These are phyloP conservation scores for Autographa pulchrina DNA, from an alignment of 2,888 invertebrate genomes.

Conservation along the genomic window DNA sequence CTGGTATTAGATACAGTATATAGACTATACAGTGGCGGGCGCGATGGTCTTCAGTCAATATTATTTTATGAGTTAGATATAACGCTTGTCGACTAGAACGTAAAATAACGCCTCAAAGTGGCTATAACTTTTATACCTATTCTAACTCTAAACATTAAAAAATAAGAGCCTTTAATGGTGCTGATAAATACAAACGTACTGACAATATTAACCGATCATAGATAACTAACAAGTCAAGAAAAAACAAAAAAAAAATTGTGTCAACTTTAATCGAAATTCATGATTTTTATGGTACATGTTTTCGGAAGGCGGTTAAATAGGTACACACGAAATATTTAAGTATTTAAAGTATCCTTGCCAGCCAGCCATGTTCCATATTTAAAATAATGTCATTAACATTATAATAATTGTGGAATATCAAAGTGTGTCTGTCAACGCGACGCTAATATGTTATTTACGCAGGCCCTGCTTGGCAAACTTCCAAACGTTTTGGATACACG, in stretches of 20 bases:
- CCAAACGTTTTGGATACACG: slow-evolving; percentile 42
- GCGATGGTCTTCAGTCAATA: neutral
- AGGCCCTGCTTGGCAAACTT: slow-evolving; percentile 49
- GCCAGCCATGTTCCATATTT: slow-evolving; percentile 10
- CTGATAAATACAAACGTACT: neutral
- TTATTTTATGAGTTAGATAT: neutral
- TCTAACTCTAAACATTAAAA: neutral
- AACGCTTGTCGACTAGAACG: neutral
- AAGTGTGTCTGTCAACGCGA: slow-evolving; percentile 51
- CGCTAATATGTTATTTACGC: slow-evolving; percentile 49
- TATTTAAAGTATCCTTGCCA: neutral
- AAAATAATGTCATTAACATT: slow-evolving; percentile 15
- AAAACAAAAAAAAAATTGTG: neutral
- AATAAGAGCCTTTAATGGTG: neutral
- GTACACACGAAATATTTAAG: neutral
- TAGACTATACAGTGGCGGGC: neutral
- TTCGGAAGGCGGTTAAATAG: neutral
- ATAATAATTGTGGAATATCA: slow-evolving; percentile 47
- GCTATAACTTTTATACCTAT: slow-evolving; percentile 12
- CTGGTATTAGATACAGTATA: neutral
- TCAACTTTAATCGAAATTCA: neutral
- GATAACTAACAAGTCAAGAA: neutral
- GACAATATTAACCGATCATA: neutral
- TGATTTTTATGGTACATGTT: neutral
- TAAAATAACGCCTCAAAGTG: slow-evolving; percentile 8